Conservation (phyloP, 2,888 invertebrate species). For the Cistogaster globosa region DNA sequence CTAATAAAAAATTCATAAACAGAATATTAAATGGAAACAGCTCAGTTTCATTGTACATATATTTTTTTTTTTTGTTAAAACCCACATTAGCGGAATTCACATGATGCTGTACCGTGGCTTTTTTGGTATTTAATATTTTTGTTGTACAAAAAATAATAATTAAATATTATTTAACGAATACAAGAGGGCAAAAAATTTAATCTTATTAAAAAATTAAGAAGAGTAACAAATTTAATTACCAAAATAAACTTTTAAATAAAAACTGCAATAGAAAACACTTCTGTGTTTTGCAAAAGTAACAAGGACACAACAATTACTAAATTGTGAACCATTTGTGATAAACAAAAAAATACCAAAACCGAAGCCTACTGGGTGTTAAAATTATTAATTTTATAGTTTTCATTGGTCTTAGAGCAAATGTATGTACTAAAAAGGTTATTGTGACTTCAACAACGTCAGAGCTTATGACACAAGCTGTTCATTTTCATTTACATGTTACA, state of each 20-base stretch:
- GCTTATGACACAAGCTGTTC: no score
- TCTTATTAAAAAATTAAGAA: conserved; percentile 2
- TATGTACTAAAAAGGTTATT: no score
- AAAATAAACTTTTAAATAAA: neutral
- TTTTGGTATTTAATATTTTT: neutral
- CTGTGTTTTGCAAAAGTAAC: no score
- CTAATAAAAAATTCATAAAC: conserved; percentile 18
- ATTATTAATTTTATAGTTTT: no score
- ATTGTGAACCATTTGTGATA: no score
- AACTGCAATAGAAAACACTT: neutral
- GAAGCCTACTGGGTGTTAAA: no score
- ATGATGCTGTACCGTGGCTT: neutral
- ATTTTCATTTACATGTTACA: no score
- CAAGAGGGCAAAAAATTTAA: neutral
- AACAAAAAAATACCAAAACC: no score
- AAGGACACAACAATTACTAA: no score
- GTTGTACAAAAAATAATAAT: conserved; percentile 2
- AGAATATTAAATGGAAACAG: conserved; percentile 6
- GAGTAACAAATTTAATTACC: neutral
- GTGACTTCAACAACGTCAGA: no score
- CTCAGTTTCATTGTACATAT: neutral
- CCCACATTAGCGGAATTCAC: neutral
- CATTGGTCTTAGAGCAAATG: no score
- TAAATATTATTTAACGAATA: conserved; percentile 10
- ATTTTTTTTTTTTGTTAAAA: neutral